phyloP scores from a whole-genome alignment of 1,140 invertebrate species.

The Polypedilum vanderplanki region DNA sequence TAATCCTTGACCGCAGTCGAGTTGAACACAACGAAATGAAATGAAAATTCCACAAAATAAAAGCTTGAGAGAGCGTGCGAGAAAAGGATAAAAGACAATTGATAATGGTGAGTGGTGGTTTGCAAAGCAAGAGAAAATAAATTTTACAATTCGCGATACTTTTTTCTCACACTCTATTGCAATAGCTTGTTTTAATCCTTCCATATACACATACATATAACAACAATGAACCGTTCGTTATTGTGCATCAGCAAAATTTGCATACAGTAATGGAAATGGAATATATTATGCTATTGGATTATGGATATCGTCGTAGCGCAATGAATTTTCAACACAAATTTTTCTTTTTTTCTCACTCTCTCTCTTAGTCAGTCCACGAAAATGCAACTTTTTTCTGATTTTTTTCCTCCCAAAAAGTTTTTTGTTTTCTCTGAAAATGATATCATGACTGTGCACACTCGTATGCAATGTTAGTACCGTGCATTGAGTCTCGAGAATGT shows the following conservation, averaged over 20 bases:
- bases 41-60: background rate
- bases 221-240: slow-evolving; percentile 17
- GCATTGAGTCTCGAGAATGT: no score
- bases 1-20: background rate
- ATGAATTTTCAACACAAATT: slow-evolving; percentile 17
- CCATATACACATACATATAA: background rate
- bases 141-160: background rate
- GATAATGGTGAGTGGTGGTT: background rate
- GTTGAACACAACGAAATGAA: no score
- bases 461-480: background rate
- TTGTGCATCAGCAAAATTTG: slow-evolving; percentile 25
- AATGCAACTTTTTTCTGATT: slow-evolving; percentile 5
- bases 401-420: background rate
- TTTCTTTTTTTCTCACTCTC: background rate
- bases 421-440: background rate
- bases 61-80: background rate
- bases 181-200: background rate
- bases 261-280: slow-evolving; percentile 28
- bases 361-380: background rate
- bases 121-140: background rate
- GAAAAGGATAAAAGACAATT: background rate
- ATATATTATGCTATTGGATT: slow-evolving; percentile 28
- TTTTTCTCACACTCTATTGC: background rate
- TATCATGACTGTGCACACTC: slow-evolving; percentile 1
- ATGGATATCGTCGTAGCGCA: slow-evolving; percentile 18